These are phyloP conservation scores for Saguinus imperator DNA, from an alignment of 2,113 vertebrate genomes.

Conservation along the genomic window DNA sequence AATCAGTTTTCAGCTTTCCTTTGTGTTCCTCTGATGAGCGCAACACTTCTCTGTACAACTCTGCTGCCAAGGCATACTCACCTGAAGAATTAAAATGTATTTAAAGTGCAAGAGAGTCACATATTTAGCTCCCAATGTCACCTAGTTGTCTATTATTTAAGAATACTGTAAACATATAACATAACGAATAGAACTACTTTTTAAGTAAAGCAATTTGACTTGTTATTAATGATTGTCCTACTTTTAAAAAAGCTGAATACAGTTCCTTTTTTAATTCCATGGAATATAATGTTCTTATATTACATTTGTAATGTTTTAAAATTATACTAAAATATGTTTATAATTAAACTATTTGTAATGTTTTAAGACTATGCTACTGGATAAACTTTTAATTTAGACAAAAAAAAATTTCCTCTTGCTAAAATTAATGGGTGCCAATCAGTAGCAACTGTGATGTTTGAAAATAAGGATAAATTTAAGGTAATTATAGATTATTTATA, in stretches of 20 bases:
- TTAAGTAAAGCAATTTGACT: not conserved
- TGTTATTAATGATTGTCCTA: not conserved
- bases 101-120: not conserved
- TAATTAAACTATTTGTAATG: not conserved
- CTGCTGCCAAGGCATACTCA: conserved; percentile 90
- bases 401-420: not conserved
- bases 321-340: not conserved
- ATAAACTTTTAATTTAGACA: conserved; percentile 27
- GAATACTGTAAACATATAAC: not conserved
- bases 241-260: not conserved
- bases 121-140: not conserved
- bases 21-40: conserved; percentile 99
- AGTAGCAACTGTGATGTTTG: not conserved
- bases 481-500: not conserved
- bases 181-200: not conserved
- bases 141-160: not conserved
- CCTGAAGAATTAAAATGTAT: conserved; percentile 80
- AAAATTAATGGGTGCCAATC: not conserved
- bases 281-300: not conserved
- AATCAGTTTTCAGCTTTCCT: conserved; percentile 96
- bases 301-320: not conserved
- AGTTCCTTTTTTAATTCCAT: not conserved
- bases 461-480: not conserved
- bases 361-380: not conserved
- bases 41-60: conserved; percentile 96